Conservation (phyloP, 2,113 vertebrate species). For the Chelonoidis abingdonii region DNA sequence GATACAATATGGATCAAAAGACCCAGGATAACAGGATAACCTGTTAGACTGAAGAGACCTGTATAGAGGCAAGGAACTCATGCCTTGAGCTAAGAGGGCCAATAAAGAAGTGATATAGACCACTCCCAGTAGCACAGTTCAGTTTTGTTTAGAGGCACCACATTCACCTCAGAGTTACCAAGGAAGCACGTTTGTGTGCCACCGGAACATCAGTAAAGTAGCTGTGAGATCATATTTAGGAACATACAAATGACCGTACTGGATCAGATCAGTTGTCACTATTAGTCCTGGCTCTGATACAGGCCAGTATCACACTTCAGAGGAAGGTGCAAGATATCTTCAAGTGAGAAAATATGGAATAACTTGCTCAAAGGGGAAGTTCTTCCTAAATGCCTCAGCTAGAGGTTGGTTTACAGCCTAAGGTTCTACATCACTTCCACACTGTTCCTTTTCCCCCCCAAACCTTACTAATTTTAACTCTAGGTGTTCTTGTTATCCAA, state of each 20-base stretch:
- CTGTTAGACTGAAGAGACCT: neutral
- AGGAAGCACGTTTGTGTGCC: neutral
- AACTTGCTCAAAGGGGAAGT: neutral
- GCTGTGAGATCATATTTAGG: neutral
- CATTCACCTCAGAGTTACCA: neutral
- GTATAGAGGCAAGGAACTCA: neutral
- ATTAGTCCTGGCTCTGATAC: neutral
- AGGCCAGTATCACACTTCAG: neutral
- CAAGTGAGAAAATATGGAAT: neutral
- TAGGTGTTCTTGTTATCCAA: neutral
- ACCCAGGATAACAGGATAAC: neutral
- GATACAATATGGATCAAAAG: neutral
- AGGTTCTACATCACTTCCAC: neutral
- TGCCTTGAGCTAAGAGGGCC: neutral
- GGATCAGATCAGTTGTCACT: neutral
- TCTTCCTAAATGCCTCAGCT: neutral
- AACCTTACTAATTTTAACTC: neutral
- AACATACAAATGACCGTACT: neutral
- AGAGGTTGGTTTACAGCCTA: neutral
- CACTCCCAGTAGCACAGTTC: neutral
- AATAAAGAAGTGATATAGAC: neutral
- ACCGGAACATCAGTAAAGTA: neutral
- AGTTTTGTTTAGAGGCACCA: neutral
- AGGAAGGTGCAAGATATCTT: neutral
- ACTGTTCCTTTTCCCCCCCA: neutral